phyloP scores from a whole-genome alignment of 2,888 invertebrate genomes.

The Drymonia ruficornis region DNA sequence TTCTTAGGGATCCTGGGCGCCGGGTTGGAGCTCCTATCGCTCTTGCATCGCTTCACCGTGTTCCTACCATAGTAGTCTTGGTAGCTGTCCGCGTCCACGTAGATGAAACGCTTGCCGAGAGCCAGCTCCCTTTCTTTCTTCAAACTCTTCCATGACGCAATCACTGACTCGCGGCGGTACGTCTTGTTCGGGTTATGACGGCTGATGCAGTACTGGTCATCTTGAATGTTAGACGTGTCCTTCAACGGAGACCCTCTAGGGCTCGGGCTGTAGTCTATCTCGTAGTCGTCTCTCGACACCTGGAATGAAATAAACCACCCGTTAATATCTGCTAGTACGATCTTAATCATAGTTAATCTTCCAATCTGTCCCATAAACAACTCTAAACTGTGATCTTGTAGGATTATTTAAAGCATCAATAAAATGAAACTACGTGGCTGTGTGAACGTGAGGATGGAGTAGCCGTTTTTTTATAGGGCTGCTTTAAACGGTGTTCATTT shows the following conservation, averaged over 20 bases:
- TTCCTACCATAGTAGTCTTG: conserved; percentile 78
- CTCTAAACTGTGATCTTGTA: conserved; percentile 41
- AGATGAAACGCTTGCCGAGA: conserved; percentile 73
- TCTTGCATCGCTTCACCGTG: conserved; percentile 77
- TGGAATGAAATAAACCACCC: conserved; percentile 58
- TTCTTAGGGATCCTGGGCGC: conserved; percentile 65
- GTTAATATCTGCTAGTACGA: conserved; percentile 25
- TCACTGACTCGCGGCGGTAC: conserved; percentile 78
- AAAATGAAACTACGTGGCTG: conserved; percentile 45
- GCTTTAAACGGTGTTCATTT: conserved; percentile 33
- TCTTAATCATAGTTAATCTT: conserved; percentile 35
- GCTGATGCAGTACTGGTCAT: conserved; percentile 75
- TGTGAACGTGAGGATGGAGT: conserved; percentile 49
- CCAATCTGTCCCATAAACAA: conserved; percentile 44
- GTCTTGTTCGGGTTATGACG: conserved; percentile 81
- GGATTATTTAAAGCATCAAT: conserved; percentile 62
- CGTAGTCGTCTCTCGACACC: conserved; percentile 80
- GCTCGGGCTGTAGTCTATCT: conserved; percentile 73
- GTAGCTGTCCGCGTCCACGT: conserved; percentile 73
- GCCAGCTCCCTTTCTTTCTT: conserved; percentile 80
- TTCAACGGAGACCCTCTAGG: conserved; percentile 76
- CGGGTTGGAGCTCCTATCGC: conserved; percentile 64
- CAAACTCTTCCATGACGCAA: conserved; percentile 80
- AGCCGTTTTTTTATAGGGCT: conserved; percentile 54
- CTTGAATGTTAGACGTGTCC: conserved; percentile 77